These are phyloP conservation scores for Seriola quinqueradiata DNA, from an alignment of 2,113 vertebrate species.

Conservation along the genomic window DNA sequence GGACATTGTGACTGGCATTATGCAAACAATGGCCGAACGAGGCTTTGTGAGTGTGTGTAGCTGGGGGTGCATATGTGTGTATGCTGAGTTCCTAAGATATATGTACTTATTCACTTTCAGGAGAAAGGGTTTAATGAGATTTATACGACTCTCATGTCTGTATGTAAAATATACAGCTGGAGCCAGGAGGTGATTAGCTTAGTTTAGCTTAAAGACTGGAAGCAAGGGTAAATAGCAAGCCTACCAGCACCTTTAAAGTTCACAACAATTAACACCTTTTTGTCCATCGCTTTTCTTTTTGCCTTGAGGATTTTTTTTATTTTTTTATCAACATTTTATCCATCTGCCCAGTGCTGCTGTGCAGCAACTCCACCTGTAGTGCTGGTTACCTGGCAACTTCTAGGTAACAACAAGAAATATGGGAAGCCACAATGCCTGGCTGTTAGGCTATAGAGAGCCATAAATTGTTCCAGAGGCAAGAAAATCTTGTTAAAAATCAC, in stretches of 20 bases:
- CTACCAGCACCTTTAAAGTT: background rate
- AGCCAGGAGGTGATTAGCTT: background rate
- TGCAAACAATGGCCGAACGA: slow-evolving; percentile 37
- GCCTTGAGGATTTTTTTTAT: no score
- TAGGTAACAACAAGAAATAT: background rate
- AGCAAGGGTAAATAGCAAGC: background rate
- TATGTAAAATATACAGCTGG: background rate
- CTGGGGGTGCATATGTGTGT: slow-evolving; percentile 1
- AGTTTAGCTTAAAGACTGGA: background rate
- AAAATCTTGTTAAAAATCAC: background rate
- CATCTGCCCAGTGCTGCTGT: background rate
- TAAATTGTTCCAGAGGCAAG: background rate
- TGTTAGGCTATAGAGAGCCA: background rate
- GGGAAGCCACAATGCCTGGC: background rate
- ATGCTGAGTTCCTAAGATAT: slow-evolving; percentile 1
- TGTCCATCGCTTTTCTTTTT: no score
- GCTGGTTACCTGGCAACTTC: slow-evolving; percentile 7
- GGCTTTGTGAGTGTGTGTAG: slow-evolving; percentile 16
- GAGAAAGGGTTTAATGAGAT: background rate
- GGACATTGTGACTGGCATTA: slow-evolving; percentile 54
- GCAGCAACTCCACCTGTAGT: background rate
- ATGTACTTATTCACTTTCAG: background rate
- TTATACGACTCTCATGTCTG: background rate
- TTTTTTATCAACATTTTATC: no score
- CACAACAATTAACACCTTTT: background rate